phyloP scores from a whole-genome alignment of 2,888 invertebrate species.

The Papilio demoleus region DNA sequence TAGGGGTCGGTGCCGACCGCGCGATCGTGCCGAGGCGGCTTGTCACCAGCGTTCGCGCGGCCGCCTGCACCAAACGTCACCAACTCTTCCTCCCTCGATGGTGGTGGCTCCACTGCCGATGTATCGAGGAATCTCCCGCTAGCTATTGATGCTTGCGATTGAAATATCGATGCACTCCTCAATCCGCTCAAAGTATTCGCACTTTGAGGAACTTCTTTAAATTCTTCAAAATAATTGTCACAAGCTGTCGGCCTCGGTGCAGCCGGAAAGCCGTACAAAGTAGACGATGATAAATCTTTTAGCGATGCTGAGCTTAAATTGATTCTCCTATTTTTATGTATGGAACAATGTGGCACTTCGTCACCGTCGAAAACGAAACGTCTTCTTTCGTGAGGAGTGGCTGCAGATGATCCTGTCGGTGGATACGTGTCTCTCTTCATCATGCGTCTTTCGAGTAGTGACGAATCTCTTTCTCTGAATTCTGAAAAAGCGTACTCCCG shows the following conservation, averaged over 20 bases:
- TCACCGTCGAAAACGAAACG: slow-evolving; percentile 87
- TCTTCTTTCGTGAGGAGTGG: slow-evolving; percentile 81
- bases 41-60: slow-evolving; percentile 59
- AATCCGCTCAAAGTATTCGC: slow-evolving; percentile 78
- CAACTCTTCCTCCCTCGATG: slow-evolving; percentile 87
- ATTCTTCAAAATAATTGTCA: slow-evolving; percentile 83
- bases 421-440: slow-evolving; percentile 78
- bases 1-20: slow-evolving; percentile 81
- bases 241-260: slow-evolving; percentile 85
- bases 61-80: slow-evolving; percentile 88
- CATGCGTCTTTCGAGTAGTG: slow-evolving; percentile 73
- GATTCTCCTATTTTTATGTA: slow-evolving; percentile 80
- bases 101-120: slow-evolving; percentile 85
- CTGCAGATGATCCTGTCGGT: slow-evolving; percentile 71
- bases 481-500: slow-evolving; percentile 79
- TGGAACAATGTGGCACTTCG: slow-evolving; percentile 80
- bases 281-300: slow-evolving; percentile 82
- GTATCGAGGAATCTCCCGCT: slow-evolving; percentile 88
- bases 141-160: slow-evolving; percentile 84
- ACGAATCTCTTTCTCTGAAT: slow-evolving; percentile 75
- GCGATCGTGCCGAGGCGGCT: slow-evolving; percentile 71
- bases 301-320: slow-evolving; percentile 83
- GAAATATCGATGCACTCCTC: slow-evolving; percentile 78
- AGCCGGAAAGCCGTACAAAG: slow-evolving; percentile 86
- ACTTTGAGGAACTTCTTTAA: slow-evolving; percentile 81